A percentile compares a stretch with the other conserved stretches of the same genome.
phyloP scores from a whole-genome alignment of 2,888 invertebrate genomes.

The Tinea semifulvella region DNA sequence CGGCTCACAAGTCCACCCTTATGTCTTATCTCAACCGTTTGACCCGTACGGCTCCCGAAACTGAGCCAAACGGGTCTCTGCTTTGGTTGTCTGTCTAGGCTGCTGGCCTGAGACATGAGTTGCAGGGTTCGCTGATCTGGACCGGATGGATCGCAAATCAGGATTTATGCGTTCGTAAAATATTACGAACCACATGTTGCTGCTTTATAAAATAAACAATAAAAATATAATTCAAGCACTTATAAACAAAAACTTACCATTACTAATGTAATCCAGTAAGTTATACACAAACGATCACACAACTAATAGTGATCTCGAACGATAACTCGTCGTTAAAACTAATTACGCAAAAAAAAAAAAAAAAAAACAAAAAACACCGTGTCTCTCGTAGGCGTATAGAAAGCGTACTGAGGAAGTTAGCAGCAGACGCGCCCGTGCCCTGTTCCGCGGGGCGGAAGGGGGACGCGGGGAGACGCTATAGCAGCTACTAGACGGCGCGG shows the following conservation, averaged over 20 bases:
- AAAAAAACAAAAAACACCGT: no score
- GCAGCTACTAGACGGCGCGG: no score
- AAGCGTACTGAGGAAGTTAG: constrained; percentile 10
- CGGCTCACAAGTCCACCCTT: neutral
- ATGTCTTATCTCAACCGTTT: neutral
- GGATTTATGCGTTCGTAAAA: neutral
- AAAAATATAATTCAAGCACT: no score
- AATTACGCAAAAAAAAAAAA: neutral
- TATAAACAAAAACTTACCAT: no score
- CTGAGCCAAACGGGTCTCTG: neutral
- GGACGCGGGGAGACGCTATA: no score
- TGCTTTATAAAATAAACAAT: no score
- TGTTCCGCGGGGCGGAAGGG: no score
- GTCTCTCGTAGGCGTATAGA: neutral
- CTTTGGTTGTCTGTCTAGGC: neutral
- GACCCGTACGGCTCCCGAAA: neutral
- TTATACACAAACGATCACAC: no score
- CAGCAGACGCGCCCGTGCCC: no score
- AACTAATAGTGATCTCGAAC: constrained; percentile 6
- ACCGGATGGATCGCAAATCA: neutral
- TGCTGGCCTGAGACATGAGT: no score
- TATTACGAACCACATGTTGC: no score
- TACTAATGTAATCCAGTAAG: no score
- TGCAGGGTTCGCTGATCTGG: neutral
- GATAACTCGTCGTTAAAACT: constrained; percentile 2